Evolutionary conservation across 2,888 invertebrate genomes (phyloP).

Genomic region (Volucella inanis): DNA sequence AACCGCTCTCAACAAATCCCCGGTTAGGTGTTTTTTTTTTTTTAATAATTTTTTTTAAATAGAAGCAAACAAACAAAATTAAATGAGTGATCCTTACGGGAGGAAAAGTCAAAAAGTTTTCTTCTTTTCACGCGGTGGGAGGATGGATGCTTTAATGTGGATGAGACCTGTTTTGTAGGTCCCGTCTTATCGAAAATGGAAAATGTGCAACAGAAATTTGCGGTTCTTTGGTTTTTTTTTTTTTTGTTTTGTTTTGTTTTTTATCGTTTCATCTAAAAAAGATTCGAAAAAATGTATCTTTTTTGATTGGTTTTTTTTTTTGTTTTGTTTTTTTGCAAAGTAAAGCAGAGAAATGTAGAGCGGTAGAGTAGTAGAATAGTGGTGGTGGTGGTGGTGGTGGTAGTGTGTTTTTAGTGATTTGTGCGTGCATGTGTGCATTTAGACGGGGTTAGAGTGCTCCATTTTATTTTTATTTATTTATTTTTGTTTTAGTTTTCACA

Average conservation of each 20-base stretch:
- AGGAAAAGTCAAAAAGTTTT: conserved; percentile 65
- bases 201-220: conserved; percentile 40
- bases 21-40: conserved; percentile 11
- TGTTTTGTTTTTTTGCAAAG: conserved; percentile 51
- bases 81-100: conserved; percentile 68
- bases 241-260: conserved; percentile 56
- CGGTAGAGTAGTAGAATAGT: conserved; percentile 48
- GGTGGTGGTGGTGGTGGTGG: conserved; percentile 59
- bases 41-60: background rate
- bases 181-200: conserved; percentile 52
- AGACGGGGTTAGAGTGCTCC: conserved; percentile 66
- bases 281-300: conserved; percentile 31
- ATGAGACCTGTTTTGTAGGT: conserved; percentile 26
- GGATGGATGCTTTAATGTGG: conserved; percentile 45
- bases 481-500: conserved; percentile 2
- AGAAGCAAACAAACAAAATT: conserved; percentile 28
- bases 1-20: conserved; percentile 25
- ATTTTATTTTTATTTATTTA: conserved; percentile 24
- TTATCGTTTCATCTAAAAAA: conserved; percentile 51
- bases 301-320: background rate
- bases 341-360: conserved; percentile 63
- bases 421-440: conserved; percentile 66
- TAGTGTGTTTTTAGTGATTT: conserved; percentile 61
- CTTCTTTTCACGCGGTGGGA: conserved; percentile 69
- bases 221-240: conserved; percentile 38